Base-by-base conservation (phyloP, 2,113 vertebrate species). In the Pangasianodon gigas region DNA sequence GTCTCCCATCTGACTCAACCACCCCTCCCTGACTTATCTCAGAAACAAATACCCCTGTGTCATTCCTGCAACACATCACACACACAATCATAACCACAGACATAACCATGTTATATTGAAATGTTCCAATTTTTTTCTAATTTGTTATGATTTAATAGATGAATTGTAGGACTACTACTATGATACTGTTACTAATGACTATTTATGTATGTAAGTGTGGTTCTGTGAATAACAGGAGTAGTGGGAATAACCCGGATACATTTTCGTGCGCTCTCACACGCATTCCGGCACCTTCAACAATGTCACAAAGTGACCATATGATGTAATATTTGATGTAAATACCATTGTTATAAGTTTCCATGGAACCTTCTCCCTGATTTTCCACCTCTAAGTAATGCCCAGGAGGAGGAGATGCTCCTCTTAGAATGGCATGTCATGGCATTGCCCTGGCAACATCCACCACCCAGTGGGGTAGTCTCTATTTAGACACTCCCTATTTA, bases 31-130 rank as follows among this genome's bases (percentile, higher is more conserved):
- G 97, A 90, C 97, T 96, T 46, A 99, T 97, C 90, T 98, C 98
- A 29, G 98, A 98, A 89, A 99, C 98, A 95, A 99, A 99, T 81
- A 99, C 97, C 29, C 98, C 98, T 0, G 96, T 97, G 92, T 98
- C 98, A 93, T 97, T 97, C 93, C 98, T 96, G 94, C 90, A 95
- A 93, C 65, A 69, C 69, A 54, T 26, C 71, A 56, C 24, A 48
- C 41, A 58, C n/a, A 41, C 41, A 0, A 13, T 26, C 74, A 77
- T 9, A n/a, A 10, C 67, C 21, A 67, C 32, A 51, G 14, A 60
- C 56, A 41, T 21, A 24, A 79, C 26, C 46, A 46, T 4, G 6
- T 67, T 24, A 67, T 14, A 67, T 52, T 74, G 16, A 79, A 11
- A 51, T n/a, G 18, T 21, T 37, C n/a, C 32, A 56, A 9, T n/a